These are phyloP conservation scores for Arbacia lixula DNA, from an alignment of 53 echinoderm and acorn worm genomes.

Conservation along the genomic window DNA sequence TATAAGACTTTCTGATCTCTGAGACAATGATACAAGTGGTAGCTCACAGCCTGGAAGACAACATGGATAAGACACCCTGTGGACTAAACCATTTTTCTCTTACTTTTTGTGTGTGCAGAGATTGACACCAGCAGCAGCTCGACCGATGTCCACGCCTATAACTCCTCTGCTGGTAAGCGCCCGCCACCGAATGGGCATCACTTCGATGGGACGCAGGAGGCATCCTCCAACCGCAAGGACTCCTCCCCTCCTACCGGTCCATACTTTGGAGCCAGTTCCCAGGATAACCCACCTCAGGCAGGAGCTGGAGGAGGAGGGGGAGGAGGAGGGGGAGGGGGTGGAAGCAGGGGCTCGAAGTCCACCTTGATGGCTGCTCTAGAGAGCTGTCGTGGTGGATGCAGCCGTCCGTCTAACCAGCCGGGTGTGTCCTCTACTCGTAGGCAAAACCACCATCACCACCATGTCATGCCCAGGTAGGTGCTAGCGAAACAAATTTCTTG, in stretches of 20 bases:
- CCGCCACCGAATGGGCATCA: neutral
- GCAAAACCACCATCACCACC: too few species aligned
- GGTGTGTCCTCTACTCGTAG: too few species aligned
- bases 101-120: neutral
- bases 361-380: neutral
- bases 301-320: neutral
- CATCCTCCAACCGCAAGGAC: neutral
- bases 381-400: constrained; percentile 19
- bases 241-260: too few species aligned
- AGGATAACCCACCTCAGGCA: constrained; percentile 18
- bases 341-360: too few species aligned
- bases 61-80: neutral
- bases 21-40: too few species aligned
- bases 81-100: too few species aligned
- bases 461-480: too few species aligned
- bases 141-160: constrained; percentile 7
- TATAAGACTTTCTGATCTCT: too few species aligned
- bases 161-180: constrained; percentile 34
- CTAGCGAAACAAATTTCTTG: too few species aligned
- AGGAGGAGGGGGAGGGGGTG: too few species aligned
- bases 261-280: neutral
- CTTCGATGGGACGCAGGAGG: neutral
- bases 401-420: too few species aligned
- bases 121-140: constrained; percentile 43
- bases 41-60: too few species aligned